Conservation (phyloP, 2,797 vertebrate genomes). For the Oreonectes daqikongensis region DNA sequence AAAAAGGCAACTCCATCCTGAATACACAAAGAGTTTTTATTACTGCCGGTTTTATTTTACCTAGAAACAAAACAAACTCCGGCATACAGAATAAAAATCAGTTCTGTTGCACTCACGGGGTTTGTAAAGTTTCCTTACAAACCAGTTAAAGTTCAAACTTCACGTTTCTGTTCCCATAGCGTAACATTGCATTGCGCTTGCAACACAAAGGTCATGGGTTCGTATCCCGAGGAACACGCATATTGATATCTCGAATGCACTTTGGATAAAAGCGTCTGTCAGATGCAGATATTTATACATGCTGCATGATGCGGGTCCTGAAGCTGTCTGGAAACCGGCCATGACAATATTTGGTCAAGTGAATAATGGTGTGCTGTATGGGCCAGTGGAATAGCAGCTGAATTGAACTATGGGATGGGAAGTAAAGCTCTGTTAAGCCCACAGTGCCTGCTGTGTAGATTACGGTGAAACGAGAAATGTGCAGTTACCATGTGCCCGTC, state of each 20-base stretch:
- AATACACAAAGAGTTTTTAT: slow-evolving; percentile 48
- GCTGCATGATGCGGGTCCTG: background rate
- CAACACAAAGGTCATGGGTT: too few species aligned
- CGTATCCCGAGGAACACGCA: too few species aligned
- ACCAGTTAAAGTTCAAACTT: too few species aligned
- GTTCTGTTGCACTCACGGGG: background rate
- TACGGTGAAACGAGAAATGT: slow-evolving; percentile 13
- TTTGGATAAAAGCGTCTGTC: too few species aligned
- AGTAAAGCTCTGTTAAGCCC: slow-evolving; percentile 7
- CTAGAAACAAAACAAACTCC: background rate
- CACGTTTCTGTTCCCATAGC: too few species aligned
- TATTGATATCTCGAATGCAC: too few species aligned
- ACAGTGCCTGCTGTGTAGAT: slow-evolving; percentile 20
- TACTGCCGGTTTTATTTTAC: slow-evolving; percentile 6
- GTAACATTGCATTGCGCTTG: too few species aligned
- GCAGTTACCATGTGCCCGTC: background rate
- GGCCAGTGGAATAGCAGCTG: slow-evolving; percentile 13
- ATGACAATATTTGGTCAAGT: background rate
- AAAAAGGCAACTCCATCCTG: slow-evolving; percentile 48
- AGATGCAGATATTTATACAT: too few species aligned
- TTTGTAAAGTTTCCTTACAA: too few species aligned
- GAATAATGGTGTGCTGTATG: background rate
- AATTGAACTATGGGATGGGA: slow-evolving; percentile 4
- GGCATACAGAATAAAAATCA: background rate
- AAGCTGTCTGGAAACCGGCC: background rate